Evolutionary conservation across 2,113 vertebrate genomes (phyloP).

Genomic region (Petromus typicus): DNA sequence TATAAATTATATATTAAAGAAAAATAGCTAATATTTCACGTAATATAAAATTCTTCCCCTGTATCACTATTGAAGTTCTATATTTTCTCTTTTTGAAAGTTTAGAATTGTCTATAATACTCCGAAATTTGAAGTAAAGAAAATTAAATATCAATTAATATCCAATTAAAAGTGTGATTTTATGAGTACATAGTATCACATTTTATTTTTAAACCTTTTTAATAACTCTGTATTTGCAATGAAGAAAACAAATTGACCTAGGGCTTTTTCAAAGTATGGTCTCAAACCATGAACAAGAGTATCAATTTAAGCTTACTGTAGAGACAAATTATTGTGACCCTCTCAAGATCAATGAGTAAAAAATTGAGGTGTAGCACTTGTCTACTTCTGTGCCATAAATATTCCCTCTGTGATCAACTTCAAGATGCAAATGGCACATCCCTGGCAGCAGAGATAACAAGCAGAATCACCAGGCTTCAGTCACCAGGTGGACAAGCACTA

Average conservation of each 20-base stretch:
- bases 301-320: background rate
- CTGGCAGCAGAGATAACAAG: background rate
- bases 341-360: background rate
- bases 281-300: background rate
- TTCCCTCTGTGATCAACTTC: background rate
- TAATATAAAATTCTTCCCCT: background rate
- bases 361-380: background rate
- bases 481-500: background rate
- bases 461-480: no score
- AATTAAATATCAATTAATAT: background rate
- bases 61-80: background rate
- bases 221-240: background rate
- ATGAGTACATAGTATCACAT: background rate
- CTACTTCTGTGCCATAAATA: background rate
- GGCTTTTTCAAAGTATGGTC: background rate
- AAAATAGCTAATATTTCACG: background rate
- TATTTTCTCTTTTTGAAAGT: background rate
- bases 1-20: background rate
- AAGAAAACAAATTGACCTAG: background rate
- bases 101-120: background rate
- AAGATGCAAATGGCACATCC: background rate
- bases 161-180: background rate
- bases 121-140: background rate
- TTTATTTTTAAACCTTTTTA: background rate
- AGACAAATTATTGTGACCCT: background rate